phyloP scores from a whole-genome alignment of 2,113 vertebrate genomes.

The Cyphomyrus discorhynchus region DNA sequence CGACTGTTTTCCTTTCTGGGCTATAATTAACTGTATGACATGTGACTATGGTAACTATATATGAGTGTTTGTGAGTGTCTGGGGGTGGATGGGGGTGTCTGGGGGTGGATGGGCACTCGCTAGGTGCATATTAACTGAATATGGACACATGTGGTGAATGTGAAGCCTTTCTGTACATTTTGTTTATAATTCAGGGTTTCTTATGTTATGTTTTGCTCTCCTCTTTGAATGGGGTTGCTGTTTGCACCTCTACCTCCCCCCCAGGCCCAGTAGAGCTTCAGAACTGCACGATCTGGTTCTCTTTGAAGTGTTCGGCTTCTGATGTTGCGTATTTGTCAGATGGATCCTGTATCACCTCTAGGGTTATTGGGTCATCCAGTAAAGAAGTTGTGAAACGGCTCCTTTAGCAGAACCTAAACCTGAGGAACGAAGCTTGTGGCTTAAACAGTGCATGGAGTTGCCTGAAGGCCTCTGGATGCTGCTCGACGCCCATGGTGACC shows the following conservation, averaged over 20 bases:
- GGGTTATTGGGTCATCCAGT: background rate
- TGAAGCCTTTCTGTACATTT: background rate
- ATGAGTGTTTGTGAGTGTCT: background rate
- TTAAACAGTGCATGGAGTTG: background rate
- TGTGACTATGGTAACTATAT: background rate
- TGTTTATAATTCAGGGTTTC: background rate
- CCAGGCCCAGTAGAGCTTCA: background rate
- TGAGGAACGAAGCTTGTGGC: background rate
- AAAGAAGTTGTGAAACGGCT: background rate
- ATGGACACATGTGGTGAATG: background rate
- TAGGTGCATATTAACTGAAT: background rate
- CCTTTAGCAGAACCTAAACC: background rate
- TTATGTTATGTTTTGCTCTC: background rate
- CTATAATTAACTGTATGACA: background rate
- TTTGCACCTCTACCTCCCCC: background rate
- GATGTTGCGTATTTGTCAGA: background rate
- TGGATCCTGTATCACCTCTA: background rate
- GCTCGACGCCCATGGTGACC: background rate
- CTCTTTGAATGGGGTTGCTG: background rate
- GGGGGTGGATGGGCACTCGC: background rate
- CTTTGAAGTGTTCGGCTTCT: conserved; percentile 5
- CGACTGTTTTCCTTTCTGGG: background rate
- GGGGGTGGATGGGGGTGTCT: background rate
- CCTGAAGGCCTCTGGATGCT: background rate
- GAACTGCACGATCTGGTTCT: background rate